phyloP scores from a whole-genome alignment of 2,888 invertebrate genomes.

The Molorchus minor region DNA sequence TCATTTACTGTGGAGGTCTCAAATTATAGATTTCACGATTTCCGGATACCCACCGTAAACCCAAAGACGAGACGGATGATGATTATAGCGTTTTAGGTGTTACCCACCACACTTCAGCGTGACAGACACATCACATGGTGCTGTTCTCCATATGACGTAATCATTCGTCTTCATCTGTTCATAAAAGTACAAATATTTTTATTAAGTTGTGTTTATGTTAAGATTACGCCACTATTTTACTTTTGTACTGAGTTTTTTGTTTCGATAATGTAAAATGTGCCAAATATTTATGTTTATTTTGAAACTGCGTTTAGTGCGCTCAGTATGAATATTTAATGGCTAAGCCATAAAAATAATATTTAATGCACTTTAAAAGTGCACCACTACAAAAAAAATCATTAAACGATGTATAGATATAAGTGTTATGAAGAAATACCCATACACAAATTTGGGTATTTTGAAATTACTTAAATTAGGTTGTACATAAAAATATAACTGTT shows the following conservation, averaged over 20 bases:
- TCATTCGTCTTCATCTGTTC: slow-evolving; percentile 32
- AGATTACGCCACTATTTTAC: slow-evolving; percentile 2
- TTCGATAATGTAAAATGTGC: slow-evolving; percentile 46
- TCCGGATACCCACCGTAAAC: neutral
- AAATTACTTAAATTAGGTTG: slow-evolving; percentile 48
- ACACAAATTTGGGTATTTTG: slow-evolving; percentile 35
- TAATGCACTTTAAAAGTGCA: slow-evolving; percentile 61
- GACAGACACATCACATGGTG: slow-evolving; percentile 9
- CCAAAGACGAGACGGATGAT: too few species aligned
- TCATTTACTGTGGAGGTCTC: neutral
- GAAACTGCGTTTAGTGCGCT: slow-evolving; percentile 50
- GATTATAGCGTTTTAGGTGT: slow-evolving; percentile 4
- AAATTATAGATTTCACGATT: neutral
- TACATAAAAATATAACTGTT: slow-evolving; percentile 49
- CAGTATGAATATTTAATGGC: slow-evolving; percentile 55
- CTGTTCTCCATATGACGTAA: slow-evolving; percentile 16
- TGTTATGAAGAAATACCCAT: slow-evolving; percentile 46
- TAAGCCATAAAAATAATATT: slow-evolving; percentile 56
- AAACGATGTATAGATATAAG: slow-evolving; percentile 59
- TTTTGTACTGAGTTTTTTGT: slow-evolving; percentile 34
- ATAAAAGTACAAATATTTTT: slow-evolving; percentile 40
- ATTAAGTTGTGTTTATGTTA: slow-evolving; percentile 20
- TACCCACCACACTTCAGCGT: neutral
- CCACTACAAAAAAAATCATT: slow-evolving; percentile 56
- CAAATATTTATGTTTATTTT: slow-evolving; percentile 45